These are phyloP conservation scores for Sarcoramphus papa DNA, from an alignment of 2,797 vertebrate species.

Conservation along the genomic window DNA sequence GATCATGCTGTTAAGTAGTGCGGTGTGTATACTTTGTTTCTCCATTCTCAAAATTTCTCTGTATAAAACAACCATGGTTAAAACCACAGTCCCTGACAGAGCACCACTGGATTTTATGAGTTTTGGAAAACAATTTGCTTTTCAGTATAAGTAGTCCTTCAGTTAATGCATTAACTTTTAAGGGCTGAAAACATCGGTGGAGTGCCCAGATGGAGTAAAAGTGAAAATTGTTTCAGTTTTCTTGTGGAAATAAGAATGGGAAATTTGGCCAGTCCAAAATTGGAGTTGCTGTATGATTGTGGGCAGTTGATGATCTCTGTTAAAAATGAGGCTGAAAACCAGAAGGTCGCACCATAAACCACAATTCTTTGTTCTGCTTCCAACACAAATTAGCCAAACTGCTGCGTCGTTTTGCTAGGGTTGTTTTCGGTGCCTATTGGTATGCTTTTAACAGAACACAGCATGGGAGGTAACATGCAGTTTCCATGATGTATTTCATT, in stretches of 20 bases:
- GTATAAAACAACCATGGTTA: fast-evolving
- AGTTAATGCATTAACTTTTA: not conserved
- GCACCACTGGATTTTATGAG: not conserved
- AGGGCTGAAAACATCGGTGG: not conserved
- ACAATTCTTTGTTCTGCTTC: not conserved
- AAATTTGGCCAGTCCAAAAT: not conserved
- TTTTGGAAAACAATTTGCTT: not conserved
- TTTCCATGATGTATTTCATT: not conserved
- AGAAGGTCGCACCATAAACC: not conserved
- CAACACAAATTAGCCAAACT: not conserved
- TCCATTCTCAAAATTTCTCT: not conserved
- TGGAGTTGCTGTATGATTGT: not conserved
- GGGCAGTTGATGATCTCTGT: not conserved
- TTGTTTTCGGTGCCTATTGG: not conserved
- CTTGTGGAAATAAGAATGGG: not conserved
- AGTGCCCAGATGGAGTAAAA: not conserved
- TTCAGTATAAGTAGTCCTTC: not conserved
- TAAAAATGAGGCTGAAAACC: not conserved
- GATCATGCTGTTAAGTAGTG: not conserved
- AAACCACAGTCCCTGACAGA: not conserved
- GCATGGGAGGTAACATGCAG: not conserved
- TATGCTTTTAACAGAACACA: not conserved
- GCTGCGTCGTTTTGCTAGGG: not conserved
- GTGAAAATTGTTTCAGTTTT: not conserved
- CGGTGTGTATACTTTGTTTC: not conserved